Conservation (phyloP, 2,113 vertebrate genomes). For the Entomyzon cyanotis region DNA sequence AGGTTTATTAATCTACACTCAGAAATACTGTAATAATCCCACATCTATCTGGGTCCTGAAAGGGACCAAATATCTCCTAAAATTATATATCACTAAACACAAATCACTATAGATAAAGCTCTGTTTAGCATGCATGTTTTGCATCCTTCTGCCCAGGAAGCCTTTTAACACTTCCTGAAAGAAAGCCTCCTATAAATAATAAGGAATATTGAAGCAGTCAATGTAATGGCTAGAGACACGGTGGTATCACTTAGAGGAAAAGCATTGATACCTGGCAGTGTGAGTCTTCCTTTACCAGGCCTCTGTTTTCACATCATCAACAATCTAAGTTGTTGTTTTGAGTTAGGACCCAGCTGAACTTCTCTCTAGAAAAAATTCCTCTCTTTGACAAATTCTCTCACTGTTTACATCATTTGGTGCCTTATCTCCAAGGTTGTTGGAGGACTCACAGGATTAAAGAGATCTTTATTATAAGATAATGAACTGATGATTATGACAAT, state of each 20-base stretch:
- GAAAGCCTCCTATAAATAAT: not conserved
- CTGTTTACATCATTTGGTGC: not conserved
- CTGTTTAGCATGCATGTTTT: not conserved
- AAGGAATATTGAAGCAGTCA: not conserved
- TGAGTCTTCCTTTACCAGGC: not conserved
- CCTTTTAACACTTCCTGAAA: not conserved
- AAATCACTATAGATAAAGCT: not conserved
- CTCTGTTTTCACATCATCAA: not conserved
- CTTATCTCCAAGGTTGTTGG: not conserved
- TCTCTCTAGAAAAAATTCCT: not conserved
- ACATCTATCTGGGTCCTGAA: not conserved
- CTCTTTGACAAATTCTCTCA: not conserved
- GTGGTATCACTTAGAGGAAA: not conserved
- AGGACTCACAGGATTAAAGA: not conserved
- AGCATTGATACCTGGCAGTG: not conserved
- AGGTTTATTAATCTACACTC: not conserved
- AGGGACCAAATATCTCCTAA: not conserved
- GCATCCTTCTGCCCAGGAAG: not conserved
- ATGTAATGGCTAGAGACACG: not conserved
- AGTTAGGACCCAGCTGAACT: not conserved
- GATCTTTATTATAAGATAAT: conserved; percentile 28
- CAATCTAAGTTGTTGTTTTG: not conserved
- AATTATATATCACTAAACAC: not conserved
- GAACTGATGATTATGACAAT: not conserved
- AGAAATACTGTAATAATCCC: not conserved